A percentile compares a stretch with the other conserved stretches of the same genome.
These are phyloP conservation scores for Saguinus midas DNA, from an alignment of 2,113 vertebrate genomes.

Conservation along the genomic window DNA sequence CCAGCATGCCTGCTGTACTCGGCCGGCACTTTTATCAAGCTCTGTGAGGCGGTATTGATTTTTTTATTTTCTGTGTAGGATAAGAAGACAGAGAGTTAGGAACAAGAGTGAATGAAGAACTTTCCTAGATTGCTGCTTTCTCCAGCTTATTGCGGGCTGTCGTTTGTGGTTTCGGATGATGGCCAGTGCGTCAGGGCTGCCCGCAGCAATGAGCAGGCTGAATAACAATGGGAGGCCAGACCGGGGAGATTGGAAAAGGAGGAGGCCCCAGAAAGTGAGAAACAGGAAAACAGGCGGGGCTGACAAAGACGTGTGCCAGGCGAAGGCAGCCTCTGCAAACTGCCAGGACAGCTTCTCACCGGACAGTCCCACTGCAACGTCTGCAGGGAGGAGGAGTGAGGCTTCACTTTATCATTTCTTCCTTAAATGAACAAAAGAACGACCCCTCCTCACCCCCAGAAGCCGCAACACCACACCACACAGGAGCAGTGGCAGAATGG, in stretches of 20 bases:
- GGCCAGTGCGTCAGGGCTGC: slow-evolving; percentile 93
- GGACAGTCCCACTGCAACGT: slow-evolving; percentile 43
- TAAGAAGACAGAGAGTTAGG: slow-evolving; percentile 99
- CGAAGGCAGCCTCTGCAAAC: slow-evolving; percentile 69
- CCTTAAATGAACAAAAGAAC: slow-evolving; percentile 26
- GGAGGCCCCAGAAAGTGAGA: slow-evolving; percentile 82
- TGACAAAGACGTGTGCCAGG: slow-evolving; percentile 74
- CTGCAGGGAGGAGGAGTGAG: neutral
- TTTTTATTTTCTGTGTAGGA: slow-evolving; percentile 99
- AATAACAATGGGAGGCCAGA: slow-evolving; percentile 92
- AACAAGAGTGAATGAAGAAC: slow-evolving; percentile 97
- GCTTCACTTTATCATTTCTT: slow-evolving; percentile 5
- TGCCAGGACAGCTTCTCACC: slow-evolving; percentile 70
- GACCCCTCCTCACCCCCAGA: rapidly evolving
- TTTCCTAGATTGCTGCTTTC: slow-evolving; percentile 98
- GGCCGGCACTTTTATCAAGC: slow-evolving; percentile 96
- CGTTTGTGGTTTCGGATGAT: slow-evolving; percentile 98
- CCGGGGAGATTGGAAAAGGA: slow-evolving; percentile 85
- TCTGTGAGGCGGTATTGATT: slow-evolving; percentile 98
- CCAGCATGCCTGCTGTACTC: slow-evolving; percentile 91
- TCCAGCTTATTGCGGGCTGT: slow-evolving; percentile 99
- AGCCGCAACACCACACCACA: neutral
- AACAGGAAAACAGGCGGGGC: slow-evolving; percentile 59
- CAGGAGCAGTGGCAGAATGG: too few relatives aligned
- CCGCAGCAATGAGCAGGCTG: slow-evolving; percentile 94